A percentile compares a stretch with the other conserved stretches of the same genome.
Conservation (phyloP, 1,140 invertebrate species). For the Danaus melanippus region DNA sequence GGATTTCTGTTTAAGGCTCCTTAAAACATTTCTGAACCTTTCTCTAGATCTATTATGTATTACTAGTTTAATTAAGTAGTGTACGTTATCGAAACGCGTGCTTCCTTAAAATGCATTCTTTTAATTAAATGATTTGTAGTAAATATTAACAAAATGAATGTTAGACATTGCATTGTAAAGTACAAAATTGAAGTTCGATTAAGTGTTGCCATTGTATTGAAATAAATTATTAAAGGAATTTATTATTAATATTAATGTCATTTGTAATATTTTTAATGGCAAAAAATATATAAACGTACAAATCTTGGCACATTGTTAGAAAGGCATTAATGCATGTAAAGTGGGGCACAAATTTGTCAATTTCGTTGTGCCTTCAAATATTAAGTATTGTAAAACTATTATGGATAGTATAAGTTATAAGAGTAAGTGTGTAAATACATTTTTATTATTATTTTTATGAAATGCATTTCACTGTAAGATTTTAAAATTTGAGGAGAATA, state of each 20-base stretch:
- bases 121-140: conserved; percentile 30
- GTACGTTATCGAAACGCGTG: conserved; percentile 52
- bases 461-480: conserved; percentile 69
- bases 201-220: conserved; percentile 4
- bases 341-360: conserved; percentile 33
- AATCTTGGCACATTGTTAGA: conserved; percentile 20
- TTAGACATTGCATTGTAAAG: conserved; percentile 12
- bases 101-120: conserved; percentile 59
- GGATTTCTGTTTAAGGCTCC: too few relatives aligned
- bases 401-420: conserved; percentile 36
- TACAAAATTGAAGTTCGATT: conserved; percentile 20
- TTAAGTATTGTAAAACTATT: conserved; percentile 53
- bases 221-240: neutral
- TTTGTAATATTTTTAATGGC: conserved; percentile 7
- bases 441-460: conserved; percentile 65
- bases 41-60: conserved; percentile 29
- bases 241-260: conserved; percentile 1
- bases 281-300: neutral
- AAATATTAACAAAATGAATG: conserved; percentile 6
- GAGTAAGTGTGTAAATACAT: conserved; percentile 55
- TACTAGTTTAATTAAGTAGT: conserved; percentile 41
- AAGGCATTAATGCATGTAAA: conserved; percentile 18
- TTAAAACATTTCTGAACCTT: too few relatives aligned
- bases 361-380: conserved; percentile 45
- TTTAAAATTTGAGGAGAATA: conserved; percentile 53